Conservation (phyloP, 2,797 vertebrate species). For the Dendrocincla tyrannina region DNA sequence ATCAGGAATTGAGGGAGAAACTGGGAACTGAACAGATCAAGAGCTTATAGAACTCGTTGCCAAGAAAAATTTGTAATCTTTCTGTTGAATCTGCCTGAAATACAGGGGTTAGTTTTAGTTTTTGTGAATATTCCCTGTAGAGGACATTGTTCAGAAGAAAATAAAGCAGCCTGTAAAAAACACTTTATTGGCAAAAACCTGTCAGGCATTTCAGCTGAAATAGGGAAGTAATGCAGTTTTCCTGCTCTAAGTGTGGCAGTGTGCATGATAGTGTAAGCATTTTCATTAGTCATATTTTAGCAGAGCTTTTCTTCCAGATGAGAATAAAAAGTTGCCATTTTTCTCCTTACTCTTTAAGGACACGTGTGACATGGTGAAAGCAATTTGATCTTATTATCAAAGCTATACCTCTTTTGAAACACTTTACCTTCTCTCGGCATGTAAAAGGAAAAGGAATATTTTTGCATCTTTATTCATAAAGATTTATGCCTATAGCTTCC, state of each 20-base stretch:
- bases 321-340: not conserved
- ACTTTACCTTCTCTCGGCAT: not conserved
- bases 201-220: not conserved
- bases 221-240: not conserved
- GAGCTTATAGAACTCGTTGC: not conserved
- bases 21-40: not conserved
- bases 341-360: not conserved
- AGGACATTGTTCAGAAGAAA: not conserved
- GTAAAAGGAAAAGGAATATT: not conserved
- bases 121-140: not conserved
- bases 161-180: not conserved
- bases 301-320: not conserved
- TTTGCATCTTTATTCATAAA: not conserved
- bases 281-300: constrained; percentile 10
- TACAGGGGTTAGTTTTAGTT: not conserved
- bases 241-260: not conserved
- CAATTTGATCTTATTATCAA: constrained; percentile 34
- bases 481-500: not conserved
- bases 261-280: not conserved
- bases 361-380: not conserved
- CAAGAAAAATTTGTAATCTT: not conserved
- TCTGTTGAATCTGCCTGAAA: not conserved
- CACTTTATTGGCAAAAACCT: not conserved
- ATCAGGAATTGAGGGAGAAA: not conserved
- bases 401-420: not conserved